phyloP scores from a whole-genome alignment of 2,797 vertebrate genomes.

The Cyprinella venusta region DNA sequence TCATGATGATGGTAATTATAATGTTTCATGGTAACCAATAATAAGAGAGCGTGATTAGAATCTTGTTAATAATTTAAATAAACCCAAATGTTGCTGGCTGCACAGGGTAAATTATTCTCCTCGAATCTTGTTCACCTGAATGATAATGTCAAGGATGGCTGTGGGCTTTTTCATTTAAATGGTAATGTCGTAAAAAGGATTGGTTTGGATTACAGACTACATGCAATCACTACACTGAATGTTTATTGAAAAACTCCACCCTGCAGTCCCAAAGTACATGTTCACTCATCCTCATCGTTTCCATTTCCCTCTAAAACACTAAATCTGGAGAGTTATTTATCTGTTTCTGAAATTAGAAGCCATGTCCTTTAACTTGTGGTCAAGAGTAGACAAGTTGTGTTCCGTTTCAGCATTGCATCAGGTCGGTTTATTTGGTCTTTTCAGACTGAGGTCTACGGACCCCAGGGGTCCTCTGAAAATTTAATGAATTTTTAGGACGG shows the following conservation, averaged over 20 bases:
- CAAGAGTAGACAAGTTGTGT: not conserved
- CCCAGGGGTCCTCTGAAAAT: not conserved
- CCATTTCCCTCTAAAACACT: not conserved
- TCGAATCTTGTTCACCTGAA: slow-evolving; percentile 39
- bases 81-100: slow-evolving; percentile 7
- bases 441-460: not conserved
- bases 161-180: slow-evolving; percentile 51
- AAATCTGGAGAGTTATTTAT: not conserved
- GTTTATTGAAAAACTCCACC: slow-evolving; percentile 28
- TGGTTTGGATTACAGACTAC: slow-evolving; percentile 39
- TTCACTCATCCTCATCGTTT: not conserved
- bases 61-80: slow-evolving; percentile 13
- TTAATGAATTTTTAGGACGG: not conserved
- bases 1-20: not conserved
- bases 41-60: not conserved
- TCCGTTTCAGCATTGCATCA: not conserved
- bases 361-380: slow-evolving; percentile 1
- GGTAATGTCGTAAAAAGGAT: slow-evolving; percentile 35
- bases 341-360: not conserved
- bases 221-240: slow-evolving; percentile 15
- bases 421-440: not conserved
- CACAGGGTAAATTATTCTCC: slow-evolving; percentile 24
- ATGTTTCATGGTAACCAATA: not conserved
- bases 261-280: not conserved
- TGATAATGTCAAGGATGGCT: slow-evolving; percentile 43